A percentile compares a stretch with the other conserved stretches of the same genome.
Conservation (phyloP, 2,888 invertebrate species). For the Caenorhabditis afra region DNA sequence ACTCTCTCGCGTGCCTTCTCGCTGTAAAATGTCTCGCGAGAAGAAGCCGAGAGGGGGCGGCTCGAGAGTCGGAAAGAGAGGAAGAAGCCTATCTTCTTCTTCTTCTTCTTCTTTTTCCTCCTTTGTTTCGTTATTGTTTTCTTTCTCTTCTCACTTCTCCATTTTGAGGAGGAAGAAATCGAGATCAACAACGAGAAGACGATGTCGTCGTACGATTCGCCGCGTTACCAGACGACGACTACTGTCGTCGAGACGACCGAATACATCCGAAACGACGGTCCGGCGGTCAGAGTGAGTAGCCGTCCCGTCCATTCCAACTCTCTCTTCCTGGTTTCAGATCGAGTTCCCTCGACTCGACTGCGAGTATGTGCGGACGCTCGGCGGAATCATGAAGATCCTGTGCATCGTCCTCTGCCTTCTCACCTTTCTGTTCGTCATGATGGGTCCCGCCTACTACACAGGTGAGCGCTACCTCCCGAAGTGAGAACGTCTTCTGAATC, state of each 20-base stretch:
- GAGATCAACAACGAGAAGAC: constrained; percentile 23
- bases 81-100: constrained; percentile 25
- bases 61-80: constrained; percentile 4
- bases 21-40: constrained; percentile 28
- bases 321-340: constrained; percentile 42
- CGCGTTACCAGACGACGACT: constrained; percentile 68
- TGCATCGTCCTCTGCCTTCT: constrained; percentile 85
- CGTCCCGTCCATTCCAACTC: background rate
- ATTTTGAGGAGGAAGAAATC: background rate
- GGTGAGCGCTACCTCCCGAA: constrained; percentile 33
- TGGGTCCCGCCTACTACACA: constrained; percentile 82
- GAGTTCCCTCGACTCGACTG: constrained; percentile 84
- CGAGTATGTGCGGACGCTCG: constrained; percentile 86
- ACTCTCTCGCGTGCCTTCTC: constrained; percentile 19
- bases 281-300: constrained; percentile 58
- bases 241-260: constrained; percentile 71
- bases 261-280: constrained; percentile 69
- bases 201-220: constrained; percentile 58
- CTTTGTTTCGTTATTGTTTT: constrained; percentile 14
- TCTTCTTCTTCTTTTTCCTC: constrained; percentile 28
- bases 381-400: constrained; percentile 87
- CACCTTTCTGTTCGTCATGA: constrained; percentile 88
- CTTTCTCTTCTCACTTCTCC: background rate
- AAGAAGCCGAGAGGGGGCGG: constrained; percentile 22
- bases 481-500: too few relatives aligned